phyloP scores from a whole-genome alignment of 2,797 vertebrate genomes.

The Manis pentadactyla region DNA sequence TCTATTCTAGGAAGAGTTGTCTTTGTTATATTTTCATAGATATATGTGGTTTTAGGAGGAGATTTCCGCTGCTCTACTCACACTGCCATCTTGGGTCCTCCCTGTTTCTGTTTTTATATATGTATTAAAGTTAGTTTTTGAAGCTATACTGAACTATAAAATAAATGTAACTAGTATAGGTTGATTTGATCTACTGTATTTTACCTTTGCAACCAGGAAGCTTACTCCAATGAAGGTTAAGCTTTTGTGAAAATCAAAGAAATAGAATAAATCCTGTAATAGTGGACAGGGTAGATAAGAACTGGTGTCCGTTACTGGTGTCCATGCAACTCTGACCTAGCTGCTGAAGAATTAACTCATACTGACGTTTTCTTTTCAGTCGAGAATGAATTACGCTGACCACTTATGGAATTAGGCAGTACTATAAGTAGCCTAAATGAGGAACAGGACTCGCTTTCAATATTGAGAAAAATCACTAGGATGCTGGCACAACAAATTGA shows the following conservation, averaged over 20 bases:
- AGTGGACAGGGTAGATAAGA: background rate
- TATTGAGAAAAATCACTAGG: background rate
- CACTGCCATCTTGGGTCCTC: too few relatives aligned
- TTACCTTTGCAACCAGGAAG: background rate
- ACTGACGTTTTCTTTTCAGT: background rate
- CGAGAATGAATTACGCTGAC: background rate
- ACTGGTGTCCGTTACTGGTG: background rate
- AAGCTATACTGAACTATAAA: background rate
- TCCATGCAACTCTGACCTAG: fast-evolving
- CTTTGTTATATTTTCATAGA: too few relatives aligned
- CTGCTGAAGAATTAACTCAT: background rate
- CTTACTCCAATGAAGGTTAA: background rate
- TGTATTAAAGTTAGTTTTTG: background rate
- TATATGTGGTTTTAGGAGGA: too few relatives aligned
- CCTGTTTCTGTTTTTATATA: background rate
- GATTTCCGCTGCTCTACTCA: too few relatives aligned
- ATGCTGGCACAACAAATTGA: background rate
- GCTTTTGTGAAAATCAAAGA: background rate
- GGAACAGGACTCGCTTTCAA: background rate
- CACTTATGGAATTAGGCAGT: too few relatives aligned
- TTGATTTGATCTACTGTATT: background rate
- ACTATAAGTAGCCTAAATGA: background rate
- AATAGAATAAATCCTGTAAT: background rate
- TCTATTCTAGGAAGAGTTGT: too few relatives aligned
- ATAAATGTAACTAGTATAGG: background rate